Percentiles rank a stretch among this genome's conserved stretches.
Conservation (phyloP, 2,113 vertebrate genomes). For the Emydura subglobosa region DNA sequence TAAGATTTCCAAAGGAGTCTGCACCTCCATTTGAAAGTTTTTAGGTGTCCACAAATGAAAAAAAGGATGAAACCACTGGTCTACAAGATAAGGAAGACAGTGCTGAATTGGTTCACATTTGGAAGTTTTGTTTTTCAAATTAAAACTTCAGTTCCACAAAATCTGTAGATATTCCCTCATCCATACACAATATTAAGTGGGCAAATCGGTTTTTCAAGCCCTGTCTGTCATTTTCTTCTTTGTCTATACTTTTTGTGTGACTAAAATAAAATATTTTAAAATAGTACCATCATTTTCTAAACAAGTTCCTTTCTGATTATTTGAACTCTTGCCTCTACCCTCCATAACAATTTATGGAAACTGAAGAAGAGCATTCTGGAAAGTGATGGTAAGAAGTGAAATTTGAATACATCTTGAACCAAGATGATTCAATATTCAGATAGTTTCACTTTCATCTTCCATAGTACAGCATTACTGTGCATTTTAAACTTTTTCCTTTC, state of each 20-base stretch:
- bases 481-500: neutral
- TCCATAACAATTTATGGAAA: neutral
- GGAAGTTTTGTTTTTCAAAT: neutral
- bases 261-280: neutral
- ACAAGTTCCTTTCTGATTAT: neutral
- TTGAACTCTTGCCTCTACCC: neutral
- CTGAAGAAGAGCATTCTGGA: neutral
- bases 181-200: neutral
- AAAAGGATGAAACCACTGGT: no score
- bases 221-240: accelerated
- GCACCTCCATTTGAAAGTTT: no score
- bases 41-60: no score
- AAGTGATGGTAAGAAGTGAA: neutral
- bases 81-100: neutral
- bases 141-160: neutral
- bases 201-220: neutral
- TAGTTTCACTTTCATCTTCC: neutral
- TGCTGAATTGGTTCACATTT: neutral
- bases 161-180: neutral
- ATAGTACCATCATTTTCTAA: neutral
- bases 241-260: neutral
- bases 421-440: neutral
- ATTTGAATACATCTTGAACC: neutral
- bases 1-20: no score
- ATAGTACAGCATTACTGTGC: accelerated